Base-by-base conservation (phyloP, 2,797 vertebrate species). In the Bryconaethiops microstoma region DNA sequence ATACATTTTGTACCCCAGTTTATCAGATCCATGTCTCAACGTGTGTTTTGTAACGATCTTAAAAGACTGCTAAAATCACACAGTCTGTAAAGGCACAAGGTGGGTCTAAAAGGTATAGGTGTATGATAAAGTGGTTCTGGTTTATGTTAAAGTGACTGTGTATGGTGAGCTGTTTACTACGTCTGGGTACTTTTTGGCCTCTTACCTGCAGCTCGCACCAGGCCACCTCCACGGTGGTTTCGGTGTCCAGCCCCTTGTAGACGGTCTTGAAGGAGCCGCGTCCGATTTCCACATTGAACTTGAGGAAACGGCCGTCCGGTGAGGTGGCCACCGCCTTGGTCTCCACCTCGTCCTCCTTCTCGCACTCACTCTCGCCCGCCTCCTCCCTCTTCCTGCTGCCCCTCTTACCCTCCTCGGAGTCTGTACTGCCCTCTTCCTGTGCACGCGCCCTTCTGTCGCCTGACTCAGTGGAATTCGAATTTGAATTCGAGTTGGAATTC, bases 181-280 rank as follows among this genome's bases (percentile, higher is more conserved):
- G 10, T 25, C 9, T 25, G 13, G 0, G 25, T 17, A 5, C 29
- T 7, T 8, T 39, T 5, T 50, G 13, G 16, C 9, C 10, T 48
- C 67, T 72, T 86, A 98, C 97, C 97, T 98, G 97, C 59, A 98
- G 94, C 83, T 99, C 97, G 79, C 97, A 99, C 97, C 97, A 99
- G 4, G 97, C 97, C 89, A 98, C 97, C 89, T 99, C 97, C 88
- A 98, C 95, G 0, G 96, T 98, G 76, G 95, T 98, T 90, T 98
- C 97, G 0, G 97, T 98, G 90, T 99, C 97, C 74, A 99, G 92
- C 7, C 97, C 97, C 84, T 29, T 29, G 29, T 29, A 29, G 29
- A 29, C 29, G 29, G 29, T 29, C 29, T 29, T 29, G 29, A 29
- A 99, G 63, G 97, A 97, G 3, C 97, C 97, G 79, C 95, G 94